Base-by-base conservation (phyloP, 2,113 vertebrate species). In the Trematomus loennbergii region DNA sequence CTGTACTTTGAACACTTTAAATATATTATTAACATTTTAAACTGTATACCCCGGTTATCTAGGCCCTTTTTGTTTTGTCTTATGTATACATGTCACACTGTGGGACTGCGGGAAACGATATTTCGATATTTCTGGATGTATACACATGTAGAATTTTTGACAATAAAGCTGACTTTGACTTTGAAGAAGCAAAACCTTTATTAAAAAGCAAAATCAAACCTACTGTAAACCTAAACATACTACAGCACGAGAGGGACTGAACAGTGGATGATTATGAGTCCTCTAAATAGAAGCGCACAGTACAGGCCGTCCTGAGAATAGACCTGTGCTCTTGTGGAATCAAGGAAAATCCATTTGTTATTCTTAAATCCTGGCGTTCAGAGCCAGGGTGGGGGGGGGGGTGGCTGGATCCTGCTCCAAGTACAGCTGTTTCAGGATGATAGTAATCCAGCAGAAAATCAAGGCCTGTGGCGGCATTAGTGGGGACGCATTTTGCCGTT, bases 341-440 rank as follows among this genome's bases (percentile, higher is more conserved):
- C 55, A 58, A 16, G 40, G 67, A 71, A 85, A 78, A 85, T 81
- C 83, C 78, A 33, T 63, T 60, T 29, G 18, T 70, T 73, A 43
- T 46, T 75, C 58, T n/a, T 55, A 82, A 83, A 82, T 57, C 43
- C 17, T 53, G 63, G 58, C 2, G 29, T 52, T 73, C 12, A n/a
- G 45, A 67, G 70, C 25, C 0, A 15, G 7, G 0, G 1, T 45
- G 67, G 66, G 40, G n/a, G n/a, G n/a, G n/a, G n/a, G n/a, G 66
- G 76, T 22, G 25, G 62, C 52, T 57, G 40, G 16, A 54, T 76
- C 69, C 43, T 50, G 15, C 36, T 80, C 18, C 55, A 50, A 49
- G 75, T 75, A 33, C 66, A 85, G 58, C 63, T 62, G 50, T 80
- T 80, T 78, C 33, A 57, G 80, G 78, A 87, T 65, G 75, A 83